Conservation (phyloP, 2,113 vertebrate genomes). For the Macquaria ambigua region DNA sequence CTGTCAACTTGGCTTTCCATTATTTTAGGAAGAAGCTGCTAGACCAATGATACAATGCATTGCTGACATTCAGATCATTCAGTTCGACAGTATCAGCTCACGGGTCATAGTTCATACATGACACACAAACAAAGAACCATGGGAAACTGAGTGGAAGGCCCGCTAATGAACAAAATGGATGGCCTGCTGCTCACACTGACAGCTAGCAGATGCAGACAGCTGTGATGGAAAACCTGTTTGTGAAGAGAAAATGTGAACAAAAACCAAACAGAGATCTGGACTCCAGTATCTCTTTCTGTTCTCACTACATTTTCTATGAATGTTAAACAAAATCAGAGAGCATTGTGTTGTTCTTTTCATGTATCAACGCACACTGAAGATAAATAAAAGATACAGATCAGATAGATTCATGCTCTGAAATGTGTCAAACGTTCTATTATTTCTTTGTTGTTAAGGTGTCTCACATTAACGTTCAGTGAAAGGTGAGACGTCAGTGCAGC, state of each 20-base stretch:
- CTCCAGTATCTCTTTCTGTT: neutral
- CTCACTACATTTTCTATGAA: neutral
- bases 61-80: constrained; percentile 58
- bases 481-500: neutral
- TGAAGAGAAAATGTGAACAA: constrained; percentile 20
- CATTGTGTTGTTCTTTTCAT: constrained; percentile 6
- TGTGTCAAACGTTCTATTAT: neutral
- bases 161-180: constrained; percentile 76
- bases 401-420: constrained; percentile 21
- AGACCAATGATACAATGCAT: constrained; percentile 39
- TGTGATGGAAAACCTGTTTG: constrained; percentile 59
- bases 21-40: constrained; percentile 17
- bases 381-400: constrained; percentile 51
- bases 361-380: constrained; percentile 23
- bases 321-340: neutral
- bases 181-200: constrained; percentile 50
- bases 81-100: constrained; percentile 70
- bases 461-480: neutral
- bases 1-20: constrained; percentile 18
- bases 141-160: constrained; percentile 71
- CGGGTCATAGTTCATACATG: constrained; percentile 73
- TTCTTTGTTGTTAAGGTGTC: constrained; percentile 1
- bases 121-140: constrained; percentile 78
- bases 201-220: constrained; percentile 46
- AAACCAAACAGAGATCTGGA: constrained; percentile 24